Evolutionary conservation across 2,888 invertebrate genomes (phyloP).

Genomic region (Thereva unica): DNA sequence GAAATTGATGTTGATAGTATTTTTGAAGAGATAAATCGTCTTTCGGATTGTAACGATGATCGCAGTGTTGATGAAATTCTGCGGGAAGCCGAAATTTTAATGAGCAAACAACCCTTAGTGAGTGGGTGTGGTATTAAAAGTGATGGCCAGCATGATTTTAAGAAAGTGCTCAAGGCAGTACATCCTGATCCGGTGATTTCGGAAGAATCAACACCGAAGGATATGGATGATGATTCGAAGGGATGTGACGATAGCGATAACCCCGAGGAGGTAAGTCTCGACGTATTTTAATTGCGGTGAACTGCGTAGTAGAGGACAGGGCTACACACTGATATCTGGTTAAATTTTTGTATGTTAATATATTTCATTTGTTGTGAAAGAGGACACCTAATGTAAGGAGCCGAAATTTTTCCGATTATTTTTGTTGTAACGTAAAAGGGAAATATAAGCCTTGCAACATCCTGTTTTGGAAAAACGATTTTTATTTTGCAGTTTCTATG

Average conservation of each 20-base stretch:
- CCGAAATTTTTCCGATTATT: too few relatives aligned
- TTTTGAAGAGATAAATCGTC: constrained; percentile 69
- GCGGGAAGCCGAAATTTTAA: constrained; percentile 63
- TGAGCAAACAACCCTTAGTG: constrained; percentile 49
- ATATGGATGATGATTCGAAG: constrained; percentile 47
- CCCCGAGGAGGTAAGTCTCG: constrained; percentile 1
- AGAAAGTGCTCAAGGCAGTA: constrained; percentile 47
- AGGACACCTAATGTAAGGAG: too few relatives aligned
- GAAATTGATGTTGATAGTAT: constrained; percentile 68
- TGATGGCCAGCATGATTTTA: constrained; percentile 1
- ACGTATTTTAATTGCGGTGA: too few relatives aligned
- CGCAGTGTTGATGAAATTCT: constrained; percentile 65
- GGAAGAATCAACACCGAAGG: constrained; percentile 54
- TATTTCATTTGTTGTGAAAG: too few relatives aligned
- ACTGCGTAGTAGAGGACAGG: too few relatives aligned
- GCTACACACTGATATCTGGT: too few relatives aligned
- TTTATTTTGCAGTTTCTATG: too few relatives aligned
- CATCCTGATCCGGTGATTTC: constrained; percentile 55
- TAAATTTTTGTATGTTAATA: too few relatives aligned
- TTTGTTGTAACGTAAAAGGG: too few relatives aligned
- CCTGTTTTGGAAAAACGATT: too few relatives aligned
- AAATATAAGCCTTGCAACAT: too few relatives aligned
- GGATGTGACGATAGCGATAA: constrained; percentile 47
- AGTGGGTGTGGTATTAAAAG: constrained; percentile 8
- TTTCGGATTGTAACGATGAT: constrained; percentile 59